These are phyloP conservation scores for Bugula neritina DNA, from an alignment of 2,888 invertebrate genomes.

Conservation along the genomic window DNA sequence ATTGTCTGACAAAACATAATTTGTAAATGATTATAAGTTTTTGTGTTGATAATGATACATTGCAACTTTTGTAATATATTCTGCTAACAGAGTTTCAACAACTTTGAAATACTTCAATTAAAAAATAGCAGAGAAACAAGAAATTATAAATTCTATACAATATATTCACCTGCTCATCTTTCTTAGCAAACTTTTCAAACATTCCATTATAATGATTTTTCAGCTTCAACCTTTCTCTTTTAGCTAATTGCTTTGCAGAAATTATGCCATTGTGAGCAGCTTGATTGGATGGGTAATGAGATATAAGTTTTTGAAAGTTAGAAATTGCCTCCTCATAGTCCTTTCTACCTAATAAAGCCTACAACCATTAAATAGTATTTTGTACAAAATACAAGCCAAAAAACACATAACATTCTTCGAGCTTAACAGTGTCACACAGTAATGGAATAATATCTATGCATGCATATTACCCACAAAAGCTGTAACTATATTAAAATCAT, in stretches of 20 bases:
- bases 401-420: no score
- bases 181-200: conserved; percentile 75
- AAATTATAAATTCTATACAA: no score
- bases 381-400: conserved; percentile 27
- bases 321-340: conserved; percentile 71
- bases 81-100: no score
- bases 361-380: conserved; percentile 25
- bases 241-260: conserved; percentile 67
- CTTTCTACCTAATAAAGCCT: conserved; percentile 67
- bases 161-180: conserved; percentile 40
- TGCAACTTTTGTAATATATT: no score
- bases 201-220: conserved; percentile 85
- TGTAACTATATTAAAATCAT: no score
- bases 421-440: no score
- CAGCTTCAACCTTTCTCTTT: conserved; percentile 71
- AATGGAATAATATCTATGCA: no score
- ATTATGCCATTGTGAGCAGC: conserved; percentile 74
- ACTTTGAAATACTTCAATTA: no score
- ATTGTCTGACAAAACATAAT: neutral
- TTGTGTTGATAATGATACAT: neutral
- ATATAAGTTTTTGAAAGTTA: conserved; percentile 71
- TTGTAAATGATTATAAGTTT: neutral
- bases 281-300: conserved; percentile 77
- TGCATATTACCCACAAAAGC: no score
- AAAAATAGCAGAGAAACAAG: no score